Percentiles rank a stretch among this genome's conserved stretches.
Conservation (phyloP, 2,888 invertebrate species). For the Cryptus armator region DNA sequence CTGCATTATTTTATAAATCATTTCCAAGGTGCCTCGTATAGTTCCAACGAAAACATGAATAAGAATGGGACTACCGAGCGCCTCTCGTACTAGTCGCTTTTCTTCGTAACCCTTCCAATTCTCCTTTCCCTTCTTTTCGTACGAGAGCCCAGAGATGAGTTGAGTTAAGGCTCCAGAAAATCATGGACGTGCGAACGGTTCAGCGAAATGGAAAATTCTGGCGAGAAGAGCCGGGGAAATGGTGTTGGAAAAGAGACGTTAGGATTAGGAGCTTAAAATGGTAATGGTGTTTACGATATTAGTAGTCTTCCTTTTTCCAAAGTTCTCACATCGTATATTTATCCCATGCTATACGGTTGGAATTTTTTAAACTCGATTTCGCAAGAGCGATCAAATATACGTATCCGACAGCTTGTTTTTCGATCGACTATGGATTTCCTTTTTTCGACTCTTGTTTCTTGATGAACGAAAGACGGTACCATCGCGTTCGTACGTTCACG, state of each 20-base stretch:
- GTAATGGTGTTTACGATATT: conserved; percentile 34
- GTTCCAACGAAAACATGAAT: conserved; percentile 59
- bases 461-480: conserved; percentile 28
- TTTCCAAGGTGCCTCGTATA: conserved; percentile 59
- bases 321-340: neutral
- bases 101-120: conserved; percentile 34
- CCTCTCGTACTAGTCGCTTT: conserved; percentile 12
- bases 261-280: conserved; percentile 38
- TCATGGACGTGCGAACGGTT: conserved; percentile 41
- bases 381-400: neutral
- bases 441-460: neutral
- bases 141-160: neutral
- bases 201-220: conserved; percentile 50
- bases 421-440: neutral
- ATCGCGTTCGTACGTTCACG: conserved; percentile 17
- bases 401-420: neutral
- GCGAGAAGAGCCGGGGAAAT: neutral
- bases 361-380: neutral
- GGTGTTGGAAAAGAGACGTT: conserved; percentile 16
- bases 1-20: conserved; percentile 64
- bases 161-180: conserved; percentile 33
- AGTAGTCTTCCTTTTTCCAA: neutral
- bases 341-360: neutral
- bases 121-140: neutral
- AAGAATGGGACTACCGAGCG: conserved; percentile 53